These are phyloP conservation scores for Neoniphon sammara DNA, from an alignment of 2,797 vertebrate species.

Conservation along the genomic window DNA sequence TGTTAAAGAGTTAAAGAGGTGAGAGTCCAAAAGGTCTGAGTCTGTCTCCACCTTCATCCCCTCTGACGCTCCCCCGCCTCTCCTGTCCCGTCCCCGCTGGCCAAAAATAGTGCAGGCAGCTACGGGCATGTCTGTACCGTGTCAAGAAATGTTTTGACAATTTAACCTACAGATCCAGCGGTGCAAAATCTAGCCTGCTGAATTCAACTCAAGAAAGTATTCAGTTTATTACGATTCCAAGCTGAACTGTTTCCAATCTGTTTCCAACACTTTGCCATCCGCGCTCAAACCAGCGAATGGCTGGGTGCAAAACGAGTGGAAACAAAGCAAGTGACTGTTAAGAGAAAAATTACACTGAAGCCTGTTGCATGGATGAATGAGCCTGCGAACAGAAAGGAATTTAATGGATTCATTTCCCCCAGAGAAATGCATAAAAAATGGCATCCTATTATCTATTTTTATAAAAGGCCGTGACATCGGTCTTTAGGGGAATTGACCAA, in stretches of 20 bases:
- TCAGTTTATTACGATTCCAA: not conserved
- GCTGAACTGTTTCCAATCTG: not conserved
- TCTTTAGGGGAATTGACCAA: not conserved
- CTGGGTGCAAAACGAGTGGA: slow-evolving; percentile 25
- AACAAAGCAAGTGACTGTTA: slow-evolving; percentile 55
- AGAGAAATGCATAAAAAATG: slow-evolving; percentile 26
- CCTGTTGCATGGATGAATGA: slow-evolving; percentile 10
- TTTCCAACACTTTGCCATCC: not conserved
- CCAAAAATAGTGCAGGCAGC: slow-evolving; percentile 28
- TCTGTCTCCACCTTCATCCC: slow-evolving; percentile 32
- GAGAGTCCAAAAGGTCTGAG: slow-evolving; percentile 39
- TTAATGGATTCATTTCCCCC: slow-evolving; percentile 34
- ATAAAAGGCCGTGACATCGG: not conserved
- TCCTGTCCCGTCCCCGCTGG: slow-evolving; percentile 43
- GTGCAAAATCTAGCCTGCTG: not conserved
- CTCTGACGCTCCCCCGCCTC: slow-evolving; percentile 1
- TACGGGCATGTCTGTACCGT: slow-evolving; percentile 37
- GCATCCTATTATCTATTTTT: slow-evolving; percentile 20
- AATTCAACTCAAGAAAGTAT: not conserved
- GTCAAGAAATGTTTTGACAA: slow-evolving; percentile 45
- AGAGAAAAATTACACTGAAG: slow-evolving; percentile 6
- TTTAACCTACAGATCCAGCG: slow-evolving; percentile 7
- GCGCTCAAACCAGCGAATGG: slow-evolving; percentile 15
- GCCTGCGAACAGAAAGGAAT: slow-evolving; percentile 17
- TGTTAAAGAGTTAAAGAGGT: slow-evolving; percentile 17